Evolutionary conservation across 2,113 vertebrate species (phyloP).

Genomic region (Rhinoderma darwinii): DNA sequence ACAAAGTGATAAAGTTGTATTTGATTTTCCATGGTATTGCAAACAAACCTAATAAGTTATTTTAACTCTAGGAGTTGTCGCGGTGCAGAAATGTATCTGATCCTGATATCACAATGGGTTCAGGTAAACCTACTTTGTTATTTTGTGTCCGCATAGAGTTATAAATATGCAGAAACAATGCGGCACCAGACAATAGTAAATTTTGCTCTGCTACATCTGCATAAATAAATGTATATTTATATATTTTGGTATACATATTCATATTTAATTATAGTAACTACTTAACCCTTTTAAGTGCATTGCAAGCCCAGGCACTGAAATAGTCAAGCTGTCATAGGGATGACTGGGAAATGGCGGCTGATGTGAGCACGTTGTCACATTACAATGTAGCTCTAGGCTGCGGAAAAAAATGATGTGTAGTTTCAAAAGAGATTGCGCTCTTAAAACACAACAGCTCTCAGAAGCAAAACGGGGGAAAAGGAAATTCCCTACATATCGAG

Average conservation of each 20-base stretch:
- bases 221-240: background rate
- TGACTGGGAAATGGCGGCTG: background rate
- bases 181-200: too few relatives aligned
- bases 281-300: background rate
- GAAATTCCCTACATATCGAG: conserved; percentile 24
- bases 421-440: conserved; percentile 50
- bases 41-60: too few relatives aligned
- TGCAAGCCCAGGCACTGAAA: background rate
- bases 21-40: too few relatives aligned
- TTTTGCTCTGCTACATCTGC: too few relatives aligned
- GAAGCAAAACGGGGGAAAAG: conserved; percentile 39
- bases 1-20: too few relatives aligned
- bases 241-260: background rate
- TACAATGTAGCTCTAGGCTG: conserved; percentile 45
- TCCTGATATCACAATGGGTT: too few relatives aligned
- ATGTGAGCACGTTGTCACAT: conserved; percentile 42
- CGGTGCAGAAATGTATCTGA: too few relatives aligned
- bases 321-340: conserved; percentile 1
- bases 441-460: conserved; percentile 50
- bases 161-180: too few relatives aligned
- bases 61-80: too few relatives aligned
- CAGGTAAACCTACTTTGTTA: too few relatives aligned
- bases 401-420: conserved; percentile 40
- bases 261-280: background rate
- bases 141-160: too few relatives aligned